phyloP scores from a whole-genome alignment of 2,888 invertebrate genomes.

The Drosophila peninsularis region DNA sequence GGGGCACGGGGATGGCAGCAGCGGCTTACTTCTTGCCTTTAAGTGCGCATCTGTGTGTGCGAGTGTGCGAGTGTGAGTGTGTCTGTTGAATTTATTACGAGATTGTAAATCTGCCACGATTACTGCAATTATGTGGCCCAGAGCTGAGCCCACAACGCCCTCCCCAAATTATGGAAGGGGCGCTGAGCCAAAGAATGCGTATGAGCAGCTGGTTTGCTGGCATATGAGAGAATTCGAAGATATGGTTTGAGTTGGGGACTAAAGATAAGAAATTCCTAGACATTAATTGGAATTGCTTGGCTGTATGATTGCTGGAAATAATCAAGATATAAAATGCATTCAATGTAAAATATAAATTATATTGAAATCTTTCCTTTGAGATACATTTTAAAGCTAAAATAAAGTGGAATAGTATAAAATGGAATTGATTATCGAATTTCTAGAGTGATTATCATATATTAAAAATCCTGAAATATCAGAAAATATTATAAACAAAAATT shows the following conservation, averaged over 20 bases:
- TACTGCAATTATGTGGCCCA: slow-evolving; percentile 63
- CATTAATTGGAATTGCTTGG: background rate
- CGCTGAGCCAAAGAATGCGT: background rate
- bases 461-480: no score
- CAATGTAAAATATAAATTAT: background rate
- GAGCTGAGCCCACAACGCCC: slow-evolving; percentile 20
- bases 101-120: slow-evolving; percentile 64
- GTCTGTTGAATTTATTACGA: slow-evolving; percentile 63
- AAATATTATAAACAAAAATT: no score
- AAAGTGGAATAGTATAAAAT: no score
- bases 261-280: background rate
- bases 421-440: no score
- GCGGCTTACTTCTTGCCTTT: slow-evolving; percentile 37
- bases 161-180: slow-evolving; percentile 1
- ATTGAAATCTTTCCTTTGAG: no score
- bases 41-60: slow-evolving; percentile 45
- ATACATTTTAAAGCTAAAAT: no score
- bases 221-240: background rate
- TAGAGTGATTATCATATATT: no score
- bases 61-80: slow-evolving; percentile 11
- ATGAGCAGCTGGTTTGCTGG: background rate
- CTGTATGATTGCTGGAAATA: background rate
- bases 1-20: background rate
- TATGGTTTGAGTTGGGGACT: background rate
- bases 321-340: background rate